Evolutionary conservation across 2,113 vertebrate genomes (phyloP).

Genomic region (Microcebus ravelobensis): DNA sequence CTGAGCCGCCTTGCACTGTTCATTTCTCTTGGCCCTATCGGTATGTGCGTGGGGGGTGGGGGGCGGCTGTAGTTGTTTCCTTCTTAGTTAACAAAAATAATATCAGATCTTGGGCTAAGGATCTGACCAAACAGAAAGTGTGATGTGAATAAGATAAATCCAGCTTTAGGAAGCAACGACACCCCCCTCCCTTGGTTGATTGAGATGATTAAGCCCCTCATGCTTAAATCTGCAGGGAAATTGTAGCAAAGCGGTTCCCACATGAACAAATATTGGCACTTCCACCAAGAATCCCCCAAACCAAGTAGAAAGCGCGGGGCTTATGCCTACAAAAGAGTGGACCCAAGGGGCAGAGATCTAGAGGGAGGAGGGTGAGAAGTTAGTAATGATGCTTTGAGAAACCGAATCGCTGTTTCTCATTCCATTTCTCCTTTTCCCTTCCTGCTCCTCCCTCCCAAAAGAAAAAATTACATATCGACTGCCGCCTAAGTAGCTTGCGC

Average conservation of each 20-base stretch:
- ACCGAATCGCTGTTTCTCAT: neutral
- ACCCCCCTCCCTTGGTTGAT: neutral
- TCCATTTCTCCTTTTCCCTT: neutral
- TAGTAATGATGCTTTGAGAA: neutral
- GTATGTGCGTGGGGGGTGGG: neutral
- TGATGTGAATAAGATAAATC: neutral
- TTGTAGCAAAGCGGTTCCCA: neutral
- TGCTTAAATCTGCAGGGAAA: neutral
- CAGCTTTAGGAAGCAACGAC: neutral
- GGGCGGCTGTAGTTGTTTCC: neutral
- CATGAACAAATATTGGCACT: neutral
- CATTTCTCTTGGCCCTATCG: neutral
- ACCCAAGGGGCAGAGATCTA: neutral
- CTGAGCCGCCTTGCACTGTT: neutral
- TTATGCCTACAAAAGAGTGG: neutral
- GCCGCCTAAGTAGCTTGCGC: neutral
- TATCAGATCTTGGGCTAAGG: neutral
- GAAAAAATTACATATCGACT: neutral
- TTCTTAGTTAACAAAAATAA: conserved; percentile 31
- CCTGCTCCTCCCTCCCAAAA: too few relatives aligned
- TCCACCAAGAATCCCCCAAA: neutral
- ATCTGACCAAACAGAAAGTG: neutral
- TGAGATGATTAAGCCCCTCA: neutral
- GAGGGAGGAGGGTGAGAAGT: neutral
- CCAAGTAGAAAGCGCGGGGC: neutral